Conservation (phyloP, 2,113 vertebrate genomes). For the Ictidomys tridecemlineatus region DNA sequence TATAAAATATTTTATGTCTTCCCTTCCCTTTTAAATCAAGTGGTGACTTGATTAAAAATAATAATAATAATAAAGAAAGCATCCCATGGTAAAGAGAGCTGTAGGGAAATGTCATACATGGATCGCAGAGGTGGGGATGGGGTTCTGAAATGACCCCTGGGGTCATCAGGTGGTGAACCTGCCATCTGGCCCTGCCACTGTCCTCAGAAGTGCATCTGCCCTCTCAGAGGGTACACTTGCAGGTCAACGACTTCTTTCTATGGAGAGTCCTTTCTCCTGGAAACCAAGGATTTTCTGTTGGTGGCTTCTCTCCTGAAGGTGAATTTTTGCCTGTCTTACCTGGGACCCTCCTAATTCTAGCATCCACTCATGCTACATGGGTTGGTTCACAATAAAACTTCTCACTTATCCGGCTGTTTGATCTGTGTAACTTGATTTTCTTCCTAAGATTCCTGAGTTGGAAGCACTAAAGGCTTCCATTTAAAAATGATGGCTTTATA, state of each 20-base stretch:
- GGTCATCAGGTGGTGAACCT: neutral
- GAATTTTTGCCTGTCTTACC: neutral
- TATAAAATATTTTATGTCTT: neutral
- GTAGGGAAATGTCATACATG: accelerated
- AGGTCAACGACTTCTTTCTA: neutral
- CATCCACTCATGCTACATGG: neutral
- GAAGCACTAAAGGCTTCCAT: neutral
- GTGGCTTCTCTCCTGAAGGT: neutral
- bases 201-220: neutral
- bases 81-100: neutral
- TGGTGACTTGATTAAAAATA: neutral
- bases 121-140: neutral
- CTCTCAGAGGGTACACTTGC: neutral
- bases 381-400: neutral
- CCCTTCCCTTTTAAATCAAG: neutral
- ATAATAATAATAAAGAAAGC: neutral
- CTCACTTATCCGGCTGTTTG: slow-evolving; percentile 11
- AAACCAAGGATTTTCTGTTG: neutral
- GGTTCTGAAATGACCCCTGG: neutral
- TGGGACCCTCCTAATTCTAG: neutral
- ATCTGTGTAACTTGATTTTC: neutral
- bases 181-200: neutral
- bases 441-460: neutral
- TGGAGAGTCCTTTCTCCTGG: neutral
- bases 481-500: neutral